Conservation (phyloP, 1,140 invertebrate species). For the Drosophila neocordata region DNA sequence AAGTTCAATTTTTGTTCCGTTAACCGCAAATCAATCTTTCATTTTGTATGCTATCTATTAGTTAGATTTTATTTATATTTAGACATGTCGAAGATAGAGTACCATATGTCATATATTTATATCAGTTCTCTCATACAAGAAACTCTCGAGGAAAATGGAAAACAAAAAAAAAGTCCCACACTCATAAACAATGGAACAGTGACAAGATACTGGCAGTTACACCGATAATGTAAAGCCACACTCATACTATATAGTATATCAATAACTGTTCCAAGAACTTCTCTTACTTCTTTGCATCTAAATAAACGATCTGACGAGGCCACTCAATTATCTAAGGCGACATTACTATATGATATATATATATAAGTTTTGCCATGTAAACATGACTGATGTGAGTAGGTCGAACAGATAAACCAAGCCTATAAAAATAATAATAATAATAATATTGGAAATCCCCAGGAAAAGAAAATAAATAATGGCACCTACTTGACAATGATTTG, state of each 20-base stretch:
- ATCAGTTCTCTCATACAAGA: constrained; percentile 20
- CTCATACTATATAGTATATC: constrained; percentile 31
- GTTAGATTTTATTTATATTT: neutral
- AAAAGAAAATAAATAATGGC: neutral
- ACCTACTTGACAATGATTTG: neutral
- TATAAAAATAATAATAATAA: neutral
- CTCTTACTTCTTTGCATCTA: constrained; percentile 27
- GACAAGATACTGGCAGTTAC: constrained; percentile 67
- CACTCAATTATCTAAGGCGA: constrained; percentile 30
- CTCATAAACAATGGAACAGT: constrained; percentile 64
- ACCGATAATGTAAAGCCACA: constrained; percentile 56
- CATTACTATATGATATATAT: constrained; percentile 9
- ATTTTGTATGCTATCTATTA: neutral
- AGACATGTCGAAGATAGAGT: neutral
- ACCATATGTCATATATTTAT: neutral
- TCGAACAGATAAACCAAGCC: constrained; percentile 48
- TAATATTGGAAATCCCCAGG: constrained; percentile 13
- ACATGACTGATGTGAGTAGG: constrained; percentile 51
- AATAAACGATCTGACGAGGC: constrained; percentile 45
- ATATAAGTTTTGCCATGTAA: constrained; percentile 18
- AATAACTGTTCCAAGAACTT: constrained; percentile 26
- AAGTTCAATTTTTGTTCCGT: no score
- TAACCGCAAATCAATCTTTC: neutral
- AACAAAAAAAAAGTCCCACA: constrained; percentile 30
- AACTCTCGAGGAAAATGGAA: constrained; percentile 27